Evolutionary conservation across 2,797 vertebrate genomes (phyloP), one percentile per base, ranked within the genome.

Genomic region (Poeciliopsis infans): DNA sequence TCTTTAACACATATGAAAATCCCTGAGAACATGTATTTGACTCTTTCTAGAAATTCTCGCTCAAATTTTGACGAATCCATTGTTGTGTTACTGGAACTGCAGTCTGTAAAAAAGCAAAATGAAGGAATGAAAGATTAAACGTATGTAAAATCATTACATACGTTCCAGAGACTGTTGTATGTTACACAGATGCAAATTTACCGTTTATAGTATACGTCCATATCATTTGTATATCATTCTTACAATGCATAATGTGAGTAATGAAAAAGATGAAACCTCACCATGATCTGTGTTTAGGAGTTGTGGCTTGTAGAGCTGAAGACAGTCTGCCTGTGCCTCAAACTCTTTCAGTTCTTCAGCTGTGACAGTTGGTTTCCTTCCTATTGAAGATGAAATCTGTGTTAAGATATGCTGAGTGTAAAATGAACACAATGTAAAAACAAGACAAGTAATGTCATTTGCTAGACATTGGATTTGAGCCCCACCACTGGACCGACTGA

Each of bases 331-430:
- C 41, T 85, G 85, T 41, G 8, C 16, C 74, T 81, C 55, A 82
- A 90, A 92, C 74, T 71, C 75, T 33, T 69, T 68, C 59, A 90
- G n/a, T 51, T 90, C 85, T 43, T 53, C 76, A 64, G 16, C 59
- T 57, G 74, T 75, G 66, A 90, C 7, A 12, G 0, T 71, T 33
- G 39, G 12, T 83, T 80, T 79, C 53, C 15, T 79, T 69, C 87
- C 89, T 92, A 72, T 41, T 73, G 3, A 84, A 78, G 46, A 82
- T 31, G 13, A 59, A 31, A 59, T 59, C 4, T 31, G 2, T 59
- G n/a, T 59, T 31, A 31, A 15, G 13, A 28, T 59, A 59, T 31
- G 28, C 12, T n/a, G 57, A 31, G 57, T 16, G 28, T 59, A 31
- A 31, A 31, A 31, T 59, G 13, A 28, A 31, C 57, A 59, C 28